Evolutionary conservation across 2,113 vertebrate species (phyloP), one percentile per base, ranked within the genome.

Genomic region (Galemys pyrenaicus): DNA sequence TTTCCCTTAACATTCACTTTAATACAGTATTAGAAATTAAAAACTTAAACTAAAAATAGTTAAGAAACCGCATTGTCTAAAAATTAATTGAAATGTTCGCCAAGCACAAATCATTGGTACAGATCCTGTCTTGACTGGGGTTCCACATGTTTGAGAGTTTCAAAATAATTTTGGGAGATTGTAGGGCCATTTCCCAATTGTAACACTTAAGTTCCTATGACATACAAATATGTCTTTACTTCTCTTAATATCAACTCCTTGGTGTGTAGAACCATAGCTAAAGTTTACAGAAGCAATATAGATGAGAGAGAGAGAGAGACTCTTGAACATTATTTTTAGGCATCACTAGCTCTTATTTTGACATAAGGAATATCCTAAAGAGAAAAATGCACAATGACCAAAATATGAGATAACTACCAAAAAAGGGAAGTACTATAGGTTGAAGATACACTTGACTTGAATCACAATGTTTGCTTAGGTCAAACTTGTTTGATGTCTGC

Each of bases 401-500:
- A 68, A 79, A 75, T n/a, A 7, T 65, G 83, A 86, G 28, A 28
- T 75, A 80, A 71, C 32, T 10, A 79, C 12, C n/a, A 51, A 94
- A 58, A 89, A 92, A 91, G 37, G 32, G 44, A 90, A 78, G 32
- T 49, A 77, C 73, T 56, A 81, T 30, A 90, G 89, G 65, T 35
- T 75, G 62, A 92, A 93, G 79, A 86, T 2, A 91, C 51, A 89
- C 58, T 89, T 86, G 51, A 87, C 58, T 83, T 26, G 83, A 91
- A 58, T 54, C 56, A 79, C 39, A 56, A 2, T 32, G 41, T 86
- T 89, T 83, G 70, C 94, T 64, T 37, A n/a, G 17, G 79, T 49
- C 44, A 93, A 93, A 84, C 51, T 24, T 82, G 37, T 92, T 94
- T 93, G 58, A 64, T 94, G 71, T 65, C 70, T 74, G 35, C 77